Evolutionary conservation across 1,140 invertebrate genomes (phyloP).

Genomic region (Procambarus clarkii): DNA sequence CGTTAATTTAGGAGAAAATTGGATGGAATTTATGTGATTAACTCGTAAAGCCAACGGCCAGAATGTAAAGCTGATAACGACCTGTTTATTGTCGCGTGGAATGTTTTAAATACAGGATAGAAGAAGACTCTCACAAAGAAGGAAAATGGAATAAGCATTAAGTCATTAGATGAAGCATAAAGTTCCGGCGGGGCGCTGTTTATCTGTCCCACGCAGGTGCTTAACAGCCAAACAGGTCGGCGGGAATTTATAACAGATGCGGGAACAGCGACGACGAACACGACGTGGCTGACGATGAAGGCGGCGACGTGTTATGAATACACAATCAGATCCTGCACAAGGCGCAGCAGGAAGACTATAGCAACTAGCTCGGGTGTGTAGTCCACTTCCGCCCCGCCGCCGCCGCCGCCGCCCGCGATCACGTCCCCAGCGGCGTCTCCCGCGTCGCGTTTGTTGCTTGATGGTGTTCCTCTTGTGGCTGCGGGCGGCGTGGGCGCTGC

Average conservation of each 20-base stretch:
- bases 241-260: too few relatives aligned
- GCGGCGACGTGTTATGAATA: too few relatives aligned
- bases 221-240: too few relatives aligned
- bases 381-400: too few relatives aligned
- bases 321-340: too few relatives aligned
- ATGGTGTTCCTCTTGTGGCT: not conserved
- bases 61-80: constrained; percentile 4
- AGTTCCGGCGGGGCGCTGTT: not conserved
- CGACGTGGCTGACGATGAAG: too few relatives aligned
- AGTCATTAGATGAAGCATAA: not conserved
- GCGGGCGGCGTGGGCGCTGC: not conserved
- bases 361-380: too few relatives aligned
- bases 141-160: not conserved
- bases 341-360: too few relatives aligned
- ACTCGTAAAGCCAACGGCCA: not conserved
- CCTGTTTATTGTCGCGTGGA: constrained; percentile 16
- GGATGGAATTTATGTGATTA: not conserved
- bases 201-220: too few relatives aligned
- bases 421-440: too few relatives aligned
- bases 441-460: not conserved
- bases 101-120: not conserved
- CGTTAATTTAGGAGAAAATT: constrained; percentile 6
- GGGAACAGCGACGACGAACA: too few relatives aligned
- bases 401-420: too few relatives aligned
- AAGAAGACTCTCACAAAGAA: not conserved